Conservation (phyloP, 1,140 invertebrate genomes). For the Harpegnathos saltator region DNA sequence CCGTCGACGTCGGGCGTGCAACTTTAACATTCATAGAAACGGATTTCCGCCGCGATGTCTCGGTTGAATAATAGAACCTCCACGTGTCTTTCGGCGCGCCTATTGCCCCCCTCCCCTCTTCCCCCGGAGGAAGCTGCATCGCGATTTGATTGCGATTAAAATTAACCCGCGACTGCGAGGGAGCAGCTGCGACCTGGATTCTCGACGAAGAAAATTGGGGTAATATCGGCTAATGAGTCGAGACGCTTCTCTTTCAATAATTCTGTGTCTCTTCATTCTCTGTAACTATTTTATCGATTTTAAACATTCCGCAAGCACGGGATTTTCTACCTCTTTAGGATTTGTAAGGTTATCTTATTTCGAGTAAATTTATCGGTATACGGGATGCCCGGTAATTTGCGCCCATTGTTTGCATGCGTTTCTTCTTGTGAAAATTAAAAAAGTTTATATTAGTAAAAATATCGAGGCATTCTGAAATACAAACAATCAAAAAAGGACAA, state of each 20-base stretch:
- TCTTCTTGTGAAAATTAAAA: too few species aligned
- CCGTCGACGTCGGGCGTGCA: conserved; percentile 1
- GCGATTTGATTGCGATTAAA: conserved; percentile 36
- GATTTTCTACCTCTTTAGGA: too few species aligned
- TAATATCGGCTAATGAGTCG: neutral
- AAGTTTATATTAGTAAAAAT: too few species aligned
- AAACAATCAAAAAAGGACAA: too few species aligned
- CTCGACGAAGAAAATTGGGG: neutral
- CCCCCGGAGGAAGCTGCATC: neutral
- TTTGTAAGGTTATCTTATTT: too few species aligned
- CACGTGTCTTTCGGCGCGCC: neutral
- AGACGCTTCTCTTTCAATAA: conserved; percentile 2
- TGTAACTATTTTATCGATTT: conserved; percentile 6
- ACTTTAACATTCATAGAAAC: conserved; percentile 52
- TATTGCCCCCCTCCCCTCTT: too few species aligned
- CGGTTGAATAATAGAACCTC: conserved; percentile 13
- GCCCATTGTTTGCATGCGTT: too few species aligned
- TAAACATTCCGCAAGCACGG: neutral
- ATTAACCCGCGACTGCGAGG: conserved; percentile 27
- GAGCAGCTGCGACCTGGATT: conserved; percentile 7
- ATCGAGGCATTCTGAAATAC: too few species aligned
- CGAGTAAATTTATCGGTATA: too few species aligned
- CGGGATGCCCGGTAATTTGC: too few species aligned
- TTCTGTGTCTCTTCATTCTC: neutral
- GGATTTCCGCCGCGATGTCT: neutral